Percentiles rank a stretch among this genome's conserved stretches.
These are phyloP conservation scores for Leucopsar rothschildi DNA, from an alignment of 2,113 vertebrate genomes.

Conservation along the genomic window DNA sequence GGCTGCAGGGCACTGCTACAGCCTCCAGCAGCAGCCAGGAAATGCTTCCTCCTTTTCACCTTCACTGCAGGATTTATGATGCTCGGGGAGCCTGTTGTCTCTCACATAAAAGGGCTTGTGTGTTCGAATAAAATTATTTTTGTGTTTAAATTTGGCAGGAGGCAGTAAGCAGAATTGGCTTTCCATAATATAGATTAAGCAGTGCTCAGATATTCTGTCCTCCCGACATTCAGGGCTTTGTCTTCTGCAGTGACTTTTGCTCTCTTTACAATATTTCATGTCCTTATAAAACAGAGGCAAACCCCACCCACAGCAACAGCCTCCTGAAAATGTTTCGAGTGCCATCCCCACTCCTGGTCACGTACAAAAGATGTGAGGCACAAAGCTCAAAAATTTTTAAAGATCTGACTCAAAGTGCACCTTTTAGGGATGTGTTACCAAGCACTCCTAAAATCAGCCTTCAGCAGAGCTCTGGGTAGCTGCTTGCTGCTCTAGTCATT, in stretches of 20 bases:
- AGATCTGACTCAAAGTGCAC: background rate
- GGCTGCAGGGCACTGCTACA: background rate
- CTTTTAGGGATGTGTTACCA: background rate
- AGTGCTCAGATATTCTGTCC: background rate
- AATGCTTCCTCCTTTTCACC: constrained; percentile 25
- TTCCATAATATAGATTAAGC: background rate
- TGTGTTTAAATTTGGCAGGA: background rate
- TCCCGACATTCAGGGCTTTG: background rate
- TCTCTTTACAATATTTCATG: background rate
- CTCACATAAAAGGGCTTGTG: background rate
- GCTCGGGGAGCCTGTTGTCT: background rate
- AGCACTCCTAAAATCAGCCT: background rate
- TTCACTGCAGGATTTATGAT: constrained; percentile 10
- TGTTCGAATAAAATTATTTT: background rate
- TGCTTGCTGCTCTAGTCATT: background rate
- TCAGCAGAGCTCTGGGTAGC: background rate
- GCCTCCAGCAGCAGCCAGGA: constrained; percentile 10
- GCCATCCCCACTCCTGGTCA: background rate
- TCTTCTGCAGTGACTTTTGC: background rate
- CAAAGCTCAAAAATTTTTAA: background rate
- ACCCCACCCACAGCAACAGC: background rate
- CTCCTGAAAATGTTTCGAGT: background rate
- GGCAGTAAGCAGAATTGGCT: background rate
- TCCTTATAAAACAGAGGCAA: background rate
- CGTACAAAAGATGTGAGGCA: background rate